Conservation (phyloP, 2,888 invertebrate genomes). For the Rotaria macrura region DNA sequence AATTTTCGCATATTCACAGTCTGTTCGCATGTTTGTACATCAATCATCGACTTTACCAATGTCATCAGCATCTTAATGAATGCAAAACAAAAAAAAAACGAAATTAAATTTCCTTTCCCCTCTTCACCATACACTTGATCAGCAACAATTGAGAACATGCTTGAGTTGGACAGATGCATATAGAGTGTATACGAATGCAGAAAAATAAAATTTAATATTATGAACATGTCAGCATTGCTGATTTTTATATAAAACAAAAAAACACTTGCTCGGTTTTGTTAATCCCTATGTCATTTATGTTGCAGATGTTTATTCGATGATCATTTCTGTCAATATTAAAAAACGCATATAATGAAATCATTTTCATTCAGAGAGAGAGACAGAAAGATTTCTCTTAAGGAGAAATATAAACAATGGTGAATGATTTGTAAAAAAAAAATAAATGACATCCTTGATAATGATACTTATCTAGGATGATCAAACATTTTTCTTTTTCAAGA, state of each 20-base stretch:
- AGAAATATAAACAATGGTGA: background rate
- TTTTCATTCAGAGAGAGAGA: background rate
- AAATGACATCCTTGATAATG: too few species aligned
- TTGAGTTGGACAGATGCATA: background rate
- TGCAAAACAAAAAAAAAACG: background rate
- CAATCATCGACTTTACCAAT: background rate
- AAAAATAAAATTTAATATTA: background rate
- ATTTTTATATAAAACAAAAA: background rate
- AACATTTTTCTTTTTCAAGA: background rate
- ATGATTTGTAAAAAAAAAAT: too few species aligned
- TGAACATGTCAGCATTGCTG: background rate
- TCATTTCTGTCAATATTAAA: slow-evolving; percentile 8
- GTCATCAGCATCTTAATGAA: slow-evolving; percentile 15
- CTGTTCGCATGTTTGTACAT: background rate
- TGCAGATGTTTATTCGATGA: background rate
- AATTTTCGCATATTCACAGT: background rate
- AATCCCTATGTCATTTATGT: background rate
- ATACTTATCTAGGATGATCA: background rate
- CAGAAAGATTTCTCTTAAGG: background rate
- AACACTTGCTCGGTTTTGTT: background rate
- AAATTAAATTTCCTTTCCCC: background rate
- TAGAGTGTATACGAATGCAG: background rate
- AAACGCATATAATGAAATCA: background rate
- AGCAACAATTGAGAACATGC: background rate
- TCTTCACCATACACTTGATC: background rate